Evolutionary conservation across 2,113 vertebrate genomes (phyloP).

Genomic region (Bos javanicus): DNA sequence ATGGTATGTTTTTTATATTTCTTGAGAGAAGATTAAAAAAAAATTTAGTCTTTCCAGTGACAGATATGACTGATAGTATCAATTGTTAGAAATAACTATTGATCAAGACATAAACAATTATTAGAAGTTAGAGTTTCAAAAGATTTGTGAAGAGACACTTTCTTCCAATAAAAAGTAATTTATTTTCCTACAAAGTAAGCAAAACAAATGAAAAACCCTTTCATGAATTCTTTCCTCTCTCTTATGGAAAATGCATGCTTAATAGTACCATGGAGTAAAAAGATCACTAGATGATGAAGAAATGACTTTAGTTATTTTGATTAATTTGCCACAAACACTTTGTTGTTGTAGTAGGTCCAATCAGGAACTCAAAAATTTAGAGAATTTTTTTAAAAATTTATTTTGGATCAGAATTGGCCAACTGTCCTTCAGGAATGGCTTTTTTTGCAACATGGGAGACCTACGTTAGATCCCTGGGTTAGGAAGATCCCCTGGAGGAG

Average conservation of each 20-base stretch:
- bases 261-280: background rate
- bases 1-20: background rate
- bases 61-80: background rate
- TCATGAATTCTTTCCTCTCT: background rate
- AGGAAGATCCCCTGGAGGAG: background rate
- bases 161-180: background rate
- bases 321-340: background rate
- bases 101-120: background rate
- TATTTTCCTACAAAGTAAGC: background rate
- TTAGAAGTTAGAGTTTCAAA: background rate
- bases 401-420: background rate
- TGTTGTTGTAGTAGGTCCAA: background rate
- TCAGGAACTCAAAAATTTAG: background rate
- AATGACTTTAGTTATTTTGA: conserved; percentile 17
- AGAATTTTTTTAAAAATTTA: background rate
- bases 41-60: background rate
- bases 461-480: background rate
- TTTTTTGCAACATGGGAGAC: background rate
- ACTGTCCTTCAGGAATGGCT: background rate
- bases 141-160: background rate
- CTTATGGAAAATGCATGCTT: background rate
- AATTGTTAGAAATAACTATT: background rate
- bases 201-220: background rate
- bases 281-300: background rate
- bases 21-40: background rate